These are phyloP conservation scores for Corvus cornix DNA, from an alignment of 2,113 vertebrate species.

Conservation along the genomic window DNA sequence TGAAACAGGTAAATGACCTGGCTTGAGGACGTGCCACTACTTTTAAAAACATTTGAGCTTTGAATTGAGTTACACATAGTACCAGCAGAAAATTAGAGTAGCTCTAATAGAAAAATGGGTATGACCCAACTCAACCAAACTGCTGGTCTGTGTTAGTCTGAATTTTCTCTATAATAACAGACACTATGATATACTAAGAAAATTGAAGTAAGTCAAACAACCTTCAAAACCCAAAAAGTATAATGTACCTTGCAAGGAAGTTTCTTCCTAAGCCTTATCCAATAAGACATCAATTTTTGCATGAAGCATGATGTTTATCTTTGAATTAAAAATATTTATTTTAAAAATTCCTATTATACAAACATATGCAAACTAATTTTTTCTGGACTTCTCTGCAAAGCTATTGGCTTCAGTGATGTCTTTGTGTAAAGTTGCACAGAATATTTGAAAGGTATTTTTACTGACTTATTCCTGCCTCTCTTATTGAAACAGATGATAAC, in stretches of 20 bases:
- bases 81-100: not conserved
- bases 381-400: not conserved
- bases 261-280: not conserved
- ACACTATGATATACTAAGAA: not conserved
- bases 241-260: not conserved
- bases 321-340: not conserved
- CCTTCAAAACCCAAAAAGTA: not conserved
- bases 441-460: not conserved
- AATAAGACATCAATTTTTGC: not conserved
- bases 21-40: rapidly evolving
- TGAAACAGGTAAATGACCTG: not conserved
- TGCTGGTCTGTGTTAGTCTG: not conserved
- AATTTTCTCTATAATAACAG: not conserved
- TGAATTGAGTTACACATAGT: not conserved
- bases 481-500: not conserved
- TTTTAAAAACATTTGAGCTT: not conserved
- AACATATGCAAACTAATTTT: not conserved
- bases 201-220: not conserved
- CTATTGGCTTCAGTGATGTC: not conserved
- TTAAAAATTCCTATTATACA: not conserved
- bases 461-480: not conserved
- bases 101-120: not conserved
- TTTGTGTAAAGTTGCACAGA: not conserved
- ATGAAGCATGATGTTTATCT: not conserved
- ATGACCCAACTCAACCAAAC: not conserved